Base-by-base conservation (phyloP, 2,113 vertebrate species). In the Eulemur macaco region DNA sequence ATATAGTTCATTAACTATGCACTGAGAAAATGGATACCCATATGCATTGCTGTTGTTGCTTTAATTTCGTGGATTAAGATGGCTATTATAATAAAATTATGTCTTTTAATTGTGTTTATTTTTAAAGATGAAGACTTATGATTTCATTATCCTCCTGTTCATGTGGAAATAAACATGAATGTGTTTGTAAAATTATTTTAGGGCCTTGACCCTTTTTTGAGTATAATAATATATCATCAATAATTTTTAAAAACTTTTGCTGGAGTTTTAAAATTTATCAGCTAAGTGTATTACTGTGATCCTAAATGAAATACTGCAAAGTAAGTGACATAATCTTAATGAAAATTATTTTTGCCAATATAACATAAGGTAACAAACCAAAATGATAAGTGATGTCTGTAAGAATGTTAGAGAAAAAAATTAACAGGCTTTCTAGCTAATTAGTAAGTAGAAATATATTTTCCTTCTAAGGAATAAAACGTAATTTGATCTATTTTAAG, bases 151-250 rank as follows among this genome's bases (percentile, higher is more conserved):
- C 6, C 34, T 66, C 8, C 45, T 94, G 8, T 86, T 95, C 31
- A 63, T 66, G 42, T 73, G 78, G 82, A 86, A 96, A 81, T 39
- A 76, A 81, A 86, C 63, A 50, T 94, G 3, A 2, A 0, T 86
- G 1, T 96, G 52, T 96, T 13, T 96, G 29, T 45, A 34, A 97
- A 96, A 87, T 89, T 66, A 85, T 93, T 37, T 18, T 85, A 60
- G 20, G 68, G 17, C 50, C 21, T 85, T 73, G 8, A 50, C 21
- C 0, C 89, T 77, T 58, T 29, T 84, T 86, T 9, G 27, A 66
- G 17, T 83, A 6, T 71, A 60, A 25, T 71, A 86, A n/a, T 69
- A 39, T 47, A 71, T 31, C 5, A 81, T n/a, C 23, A 77, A 37
- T 86, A 91, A 63, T 93, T 90, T 83, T 2, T 34, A 66, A 84